These are phyloP conservation scores for Tinamus major DNA, from an alignment of 2,797 vertebrate genomes.

Conservation along the genomic window DNA sequence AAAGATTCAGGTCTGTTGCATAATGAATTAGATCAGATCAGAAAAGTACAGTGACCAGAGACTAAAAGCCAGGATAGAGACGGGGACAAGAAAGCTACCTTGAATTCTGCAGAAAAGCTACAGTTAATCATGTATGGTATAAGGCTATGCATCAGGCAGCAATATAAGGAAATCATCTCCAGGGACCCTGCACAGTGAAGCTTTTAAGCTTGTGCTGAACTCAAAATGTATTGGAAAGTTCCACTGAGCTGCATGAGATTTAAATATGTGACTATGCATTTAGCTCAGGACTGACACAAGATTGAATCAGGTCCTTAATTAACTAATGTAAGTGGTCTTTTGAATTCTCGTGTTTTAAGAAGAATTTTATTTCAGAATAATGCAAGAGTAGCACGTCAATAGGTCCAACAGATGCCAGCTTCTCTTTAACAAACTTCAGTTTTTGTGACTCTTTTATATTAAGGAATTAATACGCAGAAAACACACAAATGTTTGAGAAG, in stretches of 20 bases:
- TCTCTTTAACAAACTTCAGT: neutral
- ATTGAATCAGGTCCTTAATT: neutral
- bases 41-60: neutral
- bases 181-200: neutral
- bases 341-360: slow-evolving; percentile 25
- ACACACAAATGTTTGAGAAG: neutral
- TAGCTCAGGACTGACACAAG: neutral
- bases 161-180: neutral
- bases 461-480: neutral
- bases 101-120: neutral
- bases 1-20: neutral
- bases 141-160: neutral
- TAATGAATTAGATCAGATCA: rapidly evolving
- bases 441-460: neutral
- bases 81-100: neutral
- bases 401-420: neutral
- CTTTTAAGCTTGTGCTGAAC: neutral
- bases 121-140: rapidly evolving
- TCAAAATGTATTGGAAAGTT: neutral
- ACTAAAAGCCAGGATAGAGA: neutral
- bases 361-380: neutral
- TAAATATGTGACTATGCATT: neutral
- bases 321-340: neutral
- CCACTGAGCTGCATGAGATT: neutral
- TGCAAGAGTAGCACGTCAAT: neutral